Percentiles rank a stretch among this genome's conserved stretches.
These are phyloP conservation scores for Hoplostethus mediterraneus DNA, from an alignment of 2,797 vertebrate species.

Conservation along the genomic window DNA sequence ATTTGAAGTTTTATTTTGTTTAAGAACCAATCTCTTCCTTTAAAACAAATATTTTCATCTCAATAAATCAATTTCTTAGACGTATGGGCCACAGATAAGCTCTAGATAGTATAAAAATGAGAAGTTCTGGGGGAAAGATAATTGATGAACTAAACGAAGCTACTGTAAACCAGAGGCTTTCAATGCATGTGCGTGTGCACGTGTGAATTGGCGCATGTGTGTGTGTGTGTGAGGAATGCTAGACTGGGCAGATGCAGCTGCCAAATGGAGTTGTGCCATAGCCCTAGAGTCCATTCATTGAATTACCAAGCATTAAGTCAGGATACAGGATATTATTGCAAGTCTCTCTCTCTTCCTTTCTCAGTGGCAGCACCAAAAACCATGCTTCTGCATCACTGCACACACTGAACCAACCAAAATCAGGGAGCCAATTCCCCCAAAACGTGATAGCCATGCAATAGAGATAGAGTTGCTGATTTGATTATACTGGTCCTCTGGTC, in stretches of 20 bases:
- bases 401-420: conserved; percentile 34
- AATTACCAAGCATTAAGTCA: conserved; percentile 67
- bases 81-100: neutral
- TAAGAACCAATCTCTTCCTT: neutral
- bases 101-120: neutral
- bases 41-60: neutral
- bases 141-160: conserved; percentile 11
- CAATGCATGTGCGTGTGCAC: neutral
- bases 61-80: neutral
- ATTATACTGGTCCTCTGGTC: conserved; percentile 20
- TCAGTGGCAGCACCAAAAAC: conserved; percentile 24
- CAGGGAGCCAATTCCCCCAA: conserved; percentile 19
- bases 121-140: neutral
- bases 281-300: conserved; percentile 56
- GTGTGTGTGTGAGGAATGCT: conserved; percentile 39
- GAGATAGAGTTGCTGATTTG: conserved; percentile 25
- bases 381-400: conserved; percentile 34
- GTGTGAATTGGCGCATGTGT: neutral
- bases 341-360: conserved; percentile 56
- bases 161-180: conserved; percentile 14
- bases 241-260: conserved; percentile 34
- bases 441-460: conserved; percentile 25
- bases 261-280: conserved; percentile 67
- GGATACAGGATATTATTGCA: conserved; percentile 70
- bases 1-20: neutral